Percentiles rank a stretch among this genome's conserved stretches.
These are phyloP conservation scores for Pseudomyrmex concolor DNA, from an alignment of 1,140 invertebrate species.

Conservation along the genomic window DNA sequence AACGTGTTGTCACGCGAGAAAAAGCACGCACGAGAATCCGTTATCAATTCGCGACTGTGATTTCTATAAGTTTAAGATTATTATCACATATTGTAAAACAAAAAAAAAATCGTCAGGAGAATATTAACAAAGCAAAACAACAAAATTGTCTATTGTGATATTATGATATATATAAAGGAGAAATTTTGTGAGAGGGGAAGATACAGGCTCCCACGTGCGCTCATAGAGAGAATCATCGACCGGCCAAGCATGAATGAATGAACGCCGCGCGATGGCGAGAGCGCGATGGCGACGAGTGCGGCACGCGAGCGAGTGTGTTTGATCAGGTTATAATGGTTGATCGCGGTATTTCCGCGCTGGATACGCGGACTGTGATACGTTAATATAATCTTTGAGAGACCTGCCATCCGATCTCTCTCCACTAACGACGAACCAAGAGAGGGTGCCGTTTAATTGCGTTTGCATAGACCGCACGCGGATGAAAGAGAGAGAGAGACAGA, in stretches of 20 bases:
- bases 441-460: conserved; percentile 42
- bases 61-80: conserved; percentile 75
- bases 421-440: conserved; percentile 6
- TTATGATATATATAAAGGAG: conserved; percentile 69
- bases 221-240: conserved; percentile 46
- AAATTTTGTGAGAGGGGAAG: conserved; percentile 40
- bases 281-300: conserved; percentile 48
- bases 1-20: conserved; percentile 22
- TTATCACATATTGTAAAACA: conserved; percentile 35
- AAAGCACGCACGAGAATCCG: conserved; percentile 36
- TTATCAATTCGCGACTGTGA: conserved; percentile 79
- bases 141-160: conserved; percentile 77
- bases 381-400: conserved; percentile 41
- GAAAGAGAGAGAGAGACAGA: conserved; percentile 12
- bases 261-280: conserved; percentile 39
- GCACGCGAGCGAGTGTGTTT: conserved; percentile 68
- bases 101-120: conserved; percentile 52
- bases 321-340: conserved; percentile 68
- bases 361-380: conserved; percentile 68
- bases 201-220: conserved; percentile 63
- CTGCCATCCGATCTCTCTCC: conserved; percentile 21
- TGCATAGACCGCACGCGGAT: conserved; percentile 36
- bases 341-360: conserved; percentile 62
- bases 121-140: conserved; percentile 50
- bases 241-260: conserved; percentile 44